Conservation (phyloP, 2,888 invertebrate genomes). For the Chymomyza amoena region DNA sequence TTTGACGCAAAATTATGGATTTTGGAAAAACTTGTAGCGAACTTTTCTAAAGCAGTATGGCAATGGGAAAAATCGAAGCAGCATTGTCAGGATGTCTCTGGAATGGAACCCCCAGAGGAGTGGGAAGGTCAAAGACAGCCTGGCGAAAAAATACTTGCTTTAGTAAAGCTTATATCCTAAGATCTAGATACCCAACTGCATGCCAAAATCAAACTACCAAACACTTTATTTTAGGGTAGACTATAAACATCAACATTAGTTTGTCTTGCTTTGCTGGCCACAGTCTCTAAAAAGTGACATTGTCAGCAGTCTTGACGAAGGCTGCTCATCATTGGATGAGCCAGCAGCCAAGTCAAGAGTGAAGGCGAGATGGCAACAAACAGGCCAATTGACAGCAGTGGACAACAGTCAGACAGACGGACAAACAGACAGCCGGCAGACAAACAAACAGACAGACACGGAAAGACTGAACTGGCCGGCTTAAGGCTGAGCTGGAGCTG, state of each 20-base stretch:
- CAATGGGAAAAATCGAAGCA: too few relatives aligned
- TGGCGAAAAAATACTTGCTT: too few relatives aligned
- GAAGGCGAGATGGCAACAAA: constrained; percentile 25
- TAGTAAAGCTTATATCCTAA: too few relatives aligned
- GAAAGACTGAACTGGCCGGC: constrained; percentile 21
- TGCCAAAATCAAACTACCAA: neutral
- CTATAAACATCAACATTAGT: neutral
- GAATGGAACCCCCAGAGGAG: too few relatives aligned
- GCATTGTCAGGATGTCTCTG: too few relatives aligned
- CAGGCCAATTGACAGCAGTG: neutral
- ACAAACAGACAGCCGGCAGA: constrained; percentile 13
- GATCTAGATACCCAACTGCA: neutral
- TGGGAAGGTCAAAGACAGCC: too few relatives aligned
- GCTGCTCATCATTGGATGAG: constrained; percentile 34
- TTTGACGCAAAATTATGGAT: too few relatives aligned
- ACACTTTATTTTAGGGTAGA: neutral
- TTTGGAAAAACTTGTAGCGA: too few relatives aligned
- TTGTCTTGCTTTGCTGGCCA: neutral
- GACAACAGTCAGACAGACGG: neutral
- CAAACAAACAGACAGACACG: constrained; percentile 23
- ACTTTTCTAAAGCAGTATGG: too few relatives aligned
- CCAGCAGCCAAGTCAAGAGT: constrained; percentile 32
- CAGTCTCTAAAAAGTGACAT: neutral
- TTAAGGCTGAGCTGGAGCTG: neutral
- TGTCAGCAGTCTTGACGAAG: constrained; percentile 25